Conservation (phyloP, 2,797 vertebrate genomes). For the Muraenolepis orangiensis region DNA sequence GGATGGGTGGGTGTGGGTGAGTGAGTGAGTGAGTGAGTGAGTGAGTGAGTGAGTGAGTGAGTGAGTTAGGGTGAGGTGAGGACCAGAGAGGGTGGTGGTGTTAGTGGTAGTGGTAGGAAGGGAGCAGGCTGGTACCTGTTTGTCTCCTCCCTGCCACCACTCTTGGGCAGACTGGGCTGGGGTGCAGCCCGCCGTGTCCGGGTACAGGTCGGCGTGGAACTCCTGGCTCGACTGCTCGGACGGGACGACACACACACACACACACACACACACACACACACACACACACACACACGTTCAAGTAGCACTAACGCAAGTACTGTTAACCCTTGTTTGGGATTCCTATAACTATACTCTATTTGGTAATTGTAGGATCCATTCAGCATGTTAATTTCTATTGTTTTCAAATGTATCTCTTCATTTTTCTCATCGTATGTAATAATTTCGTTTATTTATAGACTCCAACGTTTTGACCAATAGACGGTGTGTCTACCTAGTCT, state of each 20-base stretch:
- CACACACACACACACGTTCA: background rate
- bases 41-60: too few species aligned
- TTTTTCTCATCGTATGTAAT: too few species aligned
- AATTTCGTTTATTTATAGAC: too few species aligned
- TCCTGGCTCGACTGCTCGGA: conserved; percentile 73
- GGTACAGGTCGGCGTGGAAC: conserved; percentile 89
- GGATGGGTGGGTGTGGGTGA: background rate
- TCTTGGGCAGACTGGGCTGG: conserved; percentile 73
- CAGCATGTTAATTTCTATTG: too few species aligned
- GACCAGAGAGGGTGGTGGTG: too few species aligned
- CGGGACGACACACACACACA: conserved; percentile 9
- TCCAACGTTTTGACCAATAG: too few species aligned
- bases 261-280: background rate
- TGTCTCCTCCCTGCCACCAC: conserved; percentile 88
- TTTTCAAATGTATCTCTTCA: too few species aligned
- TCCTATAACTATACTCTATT: too few species aligned
- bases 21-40: background rate
- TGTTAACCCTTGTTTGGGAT: too few species aligned
- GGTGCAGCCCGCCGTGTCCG: conserved; percentile 73
- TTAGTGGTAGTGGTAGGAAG: background rate
- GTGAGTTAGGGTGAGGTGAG: background rate
- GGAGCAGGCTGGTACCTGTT: conserved; percentile 72
- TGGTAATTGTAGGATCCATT: too few species aligned
- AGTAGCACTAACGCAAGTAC: background rate
- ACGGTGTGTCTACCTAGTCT: too few species aligned